phyloP scores from a whole-genome alignment of 2,888 invertebrate species.

The Orchesellides sinensis region DNA sequence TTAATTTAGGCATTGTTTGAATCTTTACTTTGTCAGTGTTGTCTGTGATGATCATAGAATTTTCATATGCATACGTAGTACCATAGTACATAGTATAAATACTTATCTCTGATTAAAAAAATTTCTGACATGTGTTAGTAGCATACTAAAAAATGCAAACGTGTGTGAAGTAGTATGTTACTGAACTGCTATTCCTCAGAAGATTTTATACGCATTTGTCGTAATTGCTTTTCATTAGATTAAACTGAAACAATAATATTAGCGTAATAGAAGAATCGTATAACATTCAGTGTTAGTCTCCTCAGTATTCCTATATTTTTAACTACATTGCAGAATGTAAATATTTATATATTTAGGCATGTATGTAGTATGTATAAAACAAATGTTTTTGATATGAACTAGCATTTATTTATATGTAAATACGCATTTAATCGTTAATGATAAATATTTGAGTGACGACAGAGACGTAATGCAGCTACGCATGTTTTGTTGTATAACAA shows the following conservation, averaged over 20 bases:
- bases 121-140: too few relatives aligned
- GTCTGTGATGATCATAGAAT: conserved; percentile 58
- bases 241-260: conserved; percentile 11
- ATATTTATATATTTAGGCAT: conserved; percentile 37
- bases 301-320: conserved; percentile 67
- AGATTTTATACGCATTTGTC: not conserved
- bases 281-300: conserved; percentile 57
- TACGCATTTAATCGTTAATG: conserved; percentile 35
- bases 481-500: conserved; percentile 31
- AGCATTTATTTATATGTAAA: not conserved
- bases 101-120: too few relatives aligned
- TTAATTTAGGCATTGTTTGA: conserved; percentile 30
- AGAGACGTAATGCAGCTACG: conserved; percentile 50
- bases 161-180: too few relatives aligned
- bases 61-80: conserved; percentile 37
- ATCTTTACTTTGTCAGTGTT: conserved; percentile 41
- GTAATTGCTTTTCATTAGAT: too few relatives aligned
- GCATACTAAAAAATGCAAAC: too few relatives aligned
- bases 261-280: not conserved
- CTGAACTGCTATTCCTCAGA: not conserved
- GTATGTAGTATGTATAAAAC: conserved; percentile 1
- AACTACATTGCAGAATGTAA: conserved; percentile 40
- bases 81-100: not conserved
- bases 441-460: not conserved
- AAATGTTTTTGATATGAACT: conserved; percentile 13